Evolutionary conservation across 2,888 invertebrate genomes (phyloP), one percentile per base, ranked within the genome.

Genomic region (Lepidocyrtoides sp.): DNA sequence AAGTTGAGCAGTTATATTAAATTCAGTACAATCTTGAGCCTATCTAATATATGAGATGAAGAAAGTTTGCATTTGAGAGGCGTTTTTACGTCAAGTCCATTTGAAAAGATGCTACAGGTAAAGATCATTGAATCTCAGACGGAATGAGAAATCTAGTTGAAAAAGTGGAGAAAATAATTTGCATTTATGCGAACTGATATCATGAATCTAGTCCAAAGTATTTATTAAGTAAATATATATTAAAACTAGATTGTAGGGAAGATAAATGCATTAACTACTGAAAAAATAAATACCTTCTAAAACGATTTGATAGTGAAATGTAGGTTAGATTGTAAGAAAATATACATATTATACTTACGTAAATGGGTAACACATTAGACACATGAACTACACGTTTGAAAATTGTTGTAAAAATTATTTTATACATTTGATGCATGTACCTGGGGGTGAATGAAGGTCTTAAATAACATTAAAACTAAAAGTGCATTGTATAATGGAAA

Each of bases 171-270:
- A 1, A 77, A 26, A 26, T 29, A 51, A 20, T 60, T 60, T 81
- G 84, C 66, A 84, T 84, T 83, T 41, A 66, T 69, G 54, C 23
- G 81, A 81, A 88, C 88, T 88, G 88, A 88, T 81, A 88, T 81
- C 63, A 88, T 69, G 60, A 77, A 69, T 88, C 88, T 88, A 88
- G 88, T 88, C 88, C 32, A 88, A 81, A 77, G 79, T 87, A 79
- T 77, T 51, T 87, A 66, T 77, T 8, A 29, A 17, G 72, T 41
- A 72, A 29, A 69, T 4, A 20, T 72, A 14, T 12, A 48, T 5
- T 12, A 48, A 12, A 26, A 20, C 12, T 36, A 77, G n/a, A 57
- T 20, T 57, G 23, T 57, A 20, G 23, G 2, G n/a, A n/a, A n/a
- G n/a, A n/a, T n/a, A n/a, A n/a, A n/a, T n/a, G n/a, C n/a, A n/a